Percentiles rank a stretch among this genome's conserved stretches.
Evolutionary conservation across 1,140 invertebrate species (phyloP).

Genomic region (Mizuhopecten yessoensis): DNA sequence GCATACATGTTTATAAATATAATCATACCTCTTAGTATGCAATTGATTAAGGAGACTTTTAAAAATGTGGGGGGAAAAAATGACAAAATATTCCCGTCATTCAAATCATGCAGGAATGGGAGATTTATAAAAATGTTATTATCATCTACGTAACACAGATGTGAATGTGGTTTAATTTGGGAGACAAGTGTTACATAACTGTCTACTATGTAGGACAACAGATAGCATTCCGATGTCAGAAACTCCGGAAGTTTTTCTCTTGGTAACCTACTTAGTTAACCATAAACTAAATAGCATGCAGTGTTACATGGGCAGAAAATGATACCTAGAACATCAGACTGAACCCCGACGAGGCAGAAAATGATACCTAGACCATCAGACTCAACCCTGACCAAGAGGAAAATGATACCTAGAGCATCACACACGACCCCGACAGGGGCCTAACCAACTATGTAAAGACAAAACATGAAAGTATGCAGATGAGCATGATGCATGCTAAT

Average conservation of each 20-base stretch:
- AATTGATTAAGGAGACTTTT: not conserved
- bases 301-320: conserved; percentile 38
- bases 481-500: conserved; percentile 26
- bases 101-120: not conserved
- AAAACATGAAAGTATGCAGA: conserved; percentile 28
- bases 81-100: not conserved
- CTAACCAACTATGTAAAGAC: not conserved
- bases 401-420: conserved; percentile 12
- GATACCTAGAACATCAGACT: not conserved
- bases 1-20: not conserved
- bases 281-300: conserved; percentile 34
- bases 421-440: not conserved
- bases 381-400: not conserved
- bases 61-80: not conserved
- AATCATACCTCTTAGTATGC: not conserved
- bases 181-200: not conserved
- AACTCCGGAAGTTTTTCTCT: not conserved
- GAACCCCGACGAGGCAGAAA: not conserved
- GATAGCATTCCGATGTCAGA: not conserved
- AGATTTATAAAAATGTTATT: conserved; percentile 19
- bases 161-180: not conserved
- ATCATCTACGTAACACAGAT: not conserved
- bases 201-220: not conserved
- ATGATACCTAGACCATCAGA: not conserved
- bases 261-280: not conserved